A percentile compares a stretch with the other conserved stretches of the same genome.
These are phyloP conservation scores for Amyelois transitella DNA, from an alignment of 1,140 invertebrate species.

Conservation along the genomic window DNA sequence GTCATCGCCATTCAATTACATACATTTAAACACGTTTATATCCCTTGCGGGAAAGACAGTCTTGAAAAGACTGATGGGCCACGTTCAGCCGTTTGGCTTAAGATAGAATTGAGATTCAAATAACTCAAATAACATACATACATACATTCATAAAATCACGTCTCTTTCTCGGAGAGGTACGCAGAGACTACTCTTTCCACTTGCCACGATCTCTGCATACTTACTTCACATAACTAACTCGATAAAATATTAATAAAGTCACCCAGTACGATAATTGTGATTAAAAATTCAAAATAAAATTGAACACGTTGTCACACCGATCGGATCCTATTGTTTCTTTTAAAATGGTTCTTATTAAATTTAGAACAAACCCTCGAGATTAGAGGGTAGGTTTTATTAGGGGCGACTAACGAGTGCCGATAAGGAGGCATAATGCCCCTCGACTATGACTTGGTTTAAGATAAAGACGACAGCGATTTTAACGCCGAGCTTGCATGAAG, in stretches of 20 bases:
- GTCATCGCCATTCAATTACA: too few species aligned
- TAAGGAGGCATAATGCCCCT: slow-evolving; percentile 65
- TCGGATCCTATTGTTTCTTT: slow-evolving; percentile 26
- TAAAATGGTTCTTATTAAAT: slow-evolving; percentile 65
- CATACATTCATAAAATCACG: too few species aligned
- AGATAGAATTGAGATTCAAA: too few species aligned
- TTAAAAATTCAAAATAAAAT: background rate
- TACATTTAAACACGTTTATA: too few species aligned
- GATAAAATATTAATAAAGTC: background rate
- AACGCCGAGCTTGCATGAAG: background rate
- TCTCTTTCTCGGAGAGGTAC: too few species aligned
- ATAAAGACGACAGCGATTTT: slow-evolving; percentile 6
- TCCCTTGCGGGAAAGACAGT: too few species aligned
- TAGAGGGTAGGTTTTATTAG: slow-evolving; percentile 65
- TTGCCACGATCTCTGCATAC: too few species aligned
- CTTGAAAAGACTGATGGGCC: too few species aligned
- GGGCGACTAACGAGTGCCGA: slow-evolving; percentile 65
- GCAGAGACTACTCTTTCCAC: too few species aligned
- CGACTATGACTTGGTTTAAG: slow-evolving; percentile 23
- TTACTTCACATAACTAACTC: too few species aligned
- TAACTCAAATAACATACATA: too few species aligned
- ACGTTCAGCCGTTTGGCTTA: too few species aligned
- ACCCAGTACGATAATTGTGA: background rate
- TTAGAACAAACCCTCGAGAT: slow-evolving; percentile 62
- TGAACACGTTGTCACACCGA: background rate